Evolutionary conservation across 2,888 invertebrate species (phyloP).

Genomic region (Microplitis manilae): DNA sequence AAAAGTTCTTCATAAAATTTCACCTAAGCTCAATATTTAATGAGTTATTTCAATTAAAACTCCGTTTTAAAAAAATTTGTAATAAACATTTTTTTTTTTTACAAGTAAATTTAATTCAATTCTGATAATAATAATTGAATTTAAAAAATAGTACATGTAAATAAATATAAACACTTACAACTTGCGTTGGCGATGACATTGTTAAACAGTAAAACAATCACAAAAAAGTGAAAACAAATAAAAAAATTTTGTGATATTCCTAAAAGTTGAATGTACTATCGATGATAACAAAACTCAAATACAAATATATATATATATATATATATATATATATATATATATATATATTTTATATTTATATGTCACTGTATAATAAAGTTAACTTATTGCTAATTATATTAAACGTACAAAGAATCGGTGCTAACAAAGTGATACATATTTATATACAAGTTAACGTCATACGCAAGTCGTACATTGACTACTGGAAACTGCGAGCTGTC

Average conservation of each 20-base stretch:
- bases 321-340: neutral
- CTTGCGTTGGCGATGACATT: conserved; percentile 37
- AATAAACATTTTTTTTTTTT: no score
- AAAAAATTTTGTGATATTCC: neutral
- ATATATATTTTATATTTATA: neutral
- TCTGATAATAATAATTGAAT: neutral
- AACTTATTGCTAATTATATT: neutral
- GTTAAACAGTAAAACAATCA: neutral
- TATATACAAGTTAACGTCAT: neutral
- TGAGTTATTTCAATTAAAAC: no score
- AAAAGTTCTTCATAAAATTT: no score
- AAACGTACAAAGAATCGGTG: neutral
- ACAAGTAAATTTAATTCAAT: neutral
- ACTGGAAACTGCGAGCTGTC: neutral
- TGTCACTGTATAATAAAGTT: neutral
- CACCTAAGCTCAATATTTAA: no score
- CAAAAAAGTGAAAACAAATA: neutral
- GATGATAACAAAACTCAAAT: neutral
- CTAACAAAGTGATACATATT: neutral
- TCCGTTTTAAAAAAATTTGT: no score
- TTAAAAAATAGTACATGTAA: neutral
- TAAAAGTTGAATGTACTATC: neutral
- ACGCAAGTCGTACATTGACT: neutral
- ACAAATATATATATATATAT: neutral
- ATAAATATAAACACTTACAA: conserved; percentile 25